These are phyloP conservation scores for Calephelis nemesis DNA, from an alignment of 1,140 invertebrate genomes.

Conservation along the genomic window DNA sequence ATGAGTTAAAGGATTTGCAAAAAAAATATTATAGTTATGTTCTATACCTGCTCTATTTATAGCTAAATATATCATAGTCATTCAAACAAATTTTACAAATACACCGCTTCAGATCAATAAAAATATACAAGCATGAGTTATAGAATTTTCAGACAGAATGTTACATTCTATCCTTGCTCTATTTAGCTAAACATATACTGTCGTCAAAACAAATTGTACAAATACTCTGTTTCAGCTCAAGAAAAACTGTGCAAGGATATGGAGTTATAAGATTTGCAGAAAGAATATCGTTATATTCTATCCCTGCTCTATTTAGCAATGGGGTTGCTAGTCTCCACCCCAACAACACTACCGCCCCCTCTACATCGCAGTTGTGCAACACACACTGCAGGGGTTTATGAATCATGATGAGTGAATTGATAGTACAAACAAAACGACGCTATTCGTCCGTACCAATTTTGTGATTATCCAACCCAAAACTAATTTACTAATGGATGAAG, in stretches of 20 bases:
- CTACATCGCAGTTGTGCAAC: constrained; percentile 51
- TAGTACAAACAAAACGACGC: constrained; percentile 42
- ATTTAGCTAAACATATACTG: constrained; percentile 33
- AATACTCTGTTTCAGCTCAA: no score
- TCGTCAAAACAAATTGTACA: no score
- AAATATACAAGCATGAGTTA: no score
- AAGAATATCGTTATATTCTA: constrained; percentile 36
- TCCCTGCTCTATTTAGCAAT: constrained; percentile 55
- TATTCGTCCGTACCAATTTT: constrained; percentile 32
- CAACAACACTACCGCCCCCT: constrained; percentile 41
- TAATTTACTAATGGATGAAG: constrained; percentile 19
- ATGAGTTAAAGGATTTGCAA: no score
- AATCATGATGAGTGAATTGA: constrained; percentile 49
- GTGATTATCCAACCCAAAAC: constrained; percentile 6
- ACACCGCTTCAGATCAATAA: background rate
- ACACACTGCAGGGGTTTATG: constrained; percentile 38
- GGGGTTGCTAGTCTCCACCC: constrained; percentile 50
- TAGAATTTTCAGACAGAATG: constrained; percentile 18
- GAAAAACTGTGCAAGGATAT: no score
- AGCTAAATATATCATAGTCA: no score
- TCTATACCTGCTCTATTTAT: no score
- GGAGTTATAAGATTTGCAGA: background rate
- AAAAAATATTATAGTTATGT: no score
- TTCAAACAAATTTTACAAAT: background rate
- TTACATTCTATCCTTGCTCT: constrained; percentile 48